phyloP scores from a whole-genome alignment of 2,888 invertebrate genomes.

The Megaustenia siamemsis region DNA sequence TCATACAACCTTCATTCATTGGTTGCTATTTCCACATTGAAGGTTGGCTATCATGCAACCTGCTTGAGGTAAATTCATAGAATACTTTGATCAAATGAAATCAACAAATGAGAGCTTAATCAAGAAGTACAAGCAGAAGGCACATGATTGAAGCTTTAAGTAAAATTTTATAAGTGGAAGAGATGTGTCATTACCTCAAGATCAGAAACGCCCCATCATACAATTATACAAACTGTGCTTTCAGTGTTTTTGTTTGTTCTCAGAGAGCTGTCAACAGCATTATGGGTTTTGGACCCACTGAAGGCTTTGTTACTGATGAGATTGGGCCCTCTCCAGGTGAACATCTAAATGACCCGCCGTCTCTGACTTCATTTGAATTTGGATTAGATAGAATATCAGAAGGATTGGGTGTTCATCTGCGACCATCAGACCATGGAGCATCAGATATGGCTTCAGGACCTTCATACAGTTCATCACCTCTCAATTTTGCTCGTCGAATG shows the following conservation, averaged over 20 bases:
- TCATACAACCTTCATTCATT: too few species aligned
- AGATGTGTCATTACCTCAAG: too few species aligned
- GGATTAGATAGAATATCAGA: slow-evolving; percentile 39
- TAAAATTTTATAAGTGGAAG: too few species aligned
- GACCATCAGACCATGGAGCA: slow-evolving; percentile 62
- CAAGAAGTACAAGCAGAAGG: too few species aligned
- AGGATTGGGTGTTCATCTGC: slow-evolving; percentile 57
- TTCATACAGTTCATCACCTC: slow-evolving; percentile 57
- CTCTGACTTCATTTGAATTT: not conserved
- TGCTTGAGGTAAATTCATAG: too few species aligned
- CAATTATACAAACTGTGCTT: too few species aligned
- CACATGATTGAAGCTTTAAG: too few species aligned
- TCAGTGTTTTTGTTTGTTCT: not conserved
- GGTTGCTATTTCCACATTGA: too few species aligned
- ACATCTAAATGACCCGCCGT: slow-evolving; percentile 17
- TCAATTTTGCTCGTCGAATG: slow-evolving; percentile 61
- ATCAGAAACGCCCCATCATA: too few species aligned
- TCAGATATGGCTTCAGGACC: slow-evolving; percentile 68
- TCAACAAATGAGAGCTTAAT: too few species aligned
- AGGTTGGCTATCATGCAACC: too few species aligned
- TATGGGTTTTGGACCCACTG: slow-evolving; percentile 64
- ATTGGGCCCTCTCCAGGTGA: slow-evolving; percentile 53
- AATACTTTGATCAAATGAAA: too few species aligned
- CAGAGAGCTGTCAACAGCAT: slow-evolving; percentile 73
- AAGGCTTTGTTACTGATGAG: slow-evolving; percentile 52